Percentiles rank a stretch among this genome's conserved stretches.
Conservation (phyloP, 2,797 vertebrate genomes). For the Ctenochaetus hawaiiensis region DNA sequence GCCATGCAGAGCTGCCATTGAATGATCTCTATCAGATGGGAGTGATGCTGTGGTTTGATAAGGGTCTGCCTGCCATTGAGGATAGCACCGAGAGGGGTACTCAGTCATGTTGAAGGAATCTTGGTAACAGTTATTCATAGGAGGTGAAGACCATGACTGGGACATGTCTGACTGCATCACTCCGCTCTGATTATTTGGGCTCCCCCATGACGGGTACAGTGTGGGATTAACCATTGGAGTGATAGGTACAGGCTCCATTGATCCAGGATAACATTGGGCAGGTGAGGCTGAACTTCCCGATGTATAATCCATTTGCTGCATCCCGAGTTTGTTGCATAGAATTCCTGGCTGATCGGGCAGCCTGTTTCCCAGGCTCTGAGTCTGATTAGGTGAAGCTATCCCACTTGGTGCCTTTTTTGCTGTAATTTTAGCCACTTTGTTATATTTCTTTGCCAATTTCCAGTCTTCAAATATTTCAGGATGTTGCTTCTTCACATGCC, state of each 20-base stretch:
- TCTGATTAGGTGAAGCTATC: constrained; percentile 81
- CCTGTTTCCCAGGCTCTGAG: constrained; percentile 78
- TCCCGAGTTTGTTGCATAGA: constrained; percentile 86
- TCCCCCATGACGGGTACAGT: constrained; percentile 89
- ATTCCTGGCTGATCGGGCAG: constrained; percentile 61
- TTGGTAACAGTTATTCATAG: constrained; percentile 82
- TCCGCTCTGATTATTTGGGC: constrained; percentile 85
- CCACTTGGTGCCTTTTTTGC: constrained; percentile 81
- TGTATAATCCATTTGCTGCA: constrained; percentile 85
- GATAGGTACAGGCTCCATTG: constrained; percentile 90
- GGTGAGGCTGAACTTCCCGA: constrained; percentile 86
- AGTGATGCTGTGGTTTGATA: constrained; percentile 76
- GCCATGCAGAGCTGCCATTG: constrained; percentile 72
- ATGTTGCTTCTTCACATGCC: constrained; percentile 98
- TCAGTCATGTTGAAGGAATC: constrained; percentile 81
- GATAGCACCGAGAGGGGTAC: constrained; percentile 79
- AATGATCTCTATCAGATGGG: constrained; percentile 78
- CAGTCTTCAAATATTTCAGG: constrained; percentile 96
- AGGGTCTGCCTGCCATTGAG: constrained; percentile 80
- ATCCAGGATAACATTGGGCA: constrained; percentile 84
- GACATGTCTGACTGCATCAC: constrained; percentile 89
- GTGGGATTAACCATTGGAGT: constrained; percentile 90
- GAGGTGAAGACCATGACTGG: constrained; percentile 89
- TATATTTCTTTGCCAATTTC: constrained; percentile 95
- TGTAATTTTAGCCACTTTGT: constrained; percentile 90